These are phyloP conservation scores for Ectropis grisescens DNA, from an alignment of 1,140 invertebrate species.

Conservation along the genomic window DNA sequence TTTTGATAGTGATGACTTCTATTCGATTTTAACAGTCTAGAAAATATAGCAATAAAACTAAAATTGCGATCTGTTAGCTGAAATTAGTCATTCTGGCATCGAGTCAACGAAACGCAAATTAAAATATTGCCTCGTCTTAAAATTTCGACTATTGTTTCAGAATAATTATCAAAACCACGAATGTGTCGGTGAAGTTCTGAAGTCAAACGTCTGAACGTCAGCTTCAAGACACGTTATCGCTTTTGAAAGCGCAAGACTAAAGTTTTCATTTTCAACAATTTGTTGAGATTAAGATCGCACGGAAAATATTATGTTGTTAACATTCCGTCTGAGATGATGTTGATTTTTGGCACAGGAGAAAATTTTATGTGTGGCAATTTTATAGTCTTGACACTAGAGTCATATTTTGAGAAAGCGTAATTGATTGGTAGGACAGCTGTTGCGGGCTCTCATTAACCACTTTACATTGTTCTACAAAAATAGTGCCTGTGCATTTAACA, in stretches of 20 bases:
- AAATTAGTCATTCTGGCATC: conserved; percentile 61
- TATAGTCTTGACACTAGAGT: conserved; percentile 51
- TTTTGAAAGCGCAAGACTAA: conserved; percentile 39
- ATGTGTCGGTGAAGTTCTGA: conserved; percentile 28
- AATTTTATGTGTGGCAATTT: conserved; percentile 51
- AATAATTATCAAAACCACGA: conserved; percentile 29
- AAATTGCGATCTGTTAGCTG: conserved; percentile 32
- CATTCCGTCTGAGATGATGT: conserved; percentile 46
- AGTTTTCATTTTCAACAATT: conserved; percentile 57
- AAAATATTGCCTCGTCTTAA: conserved; percentile 40
- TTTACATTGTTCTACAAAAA: conserved; percentile 29
- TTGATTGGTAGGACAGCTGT: conserved; percentile 58
- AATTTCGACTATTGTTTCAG: conserved; percentile 43
- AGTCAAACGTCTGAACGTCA: conserved; percentile 7
- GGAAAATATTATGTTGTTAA: conserved; percentile 62
- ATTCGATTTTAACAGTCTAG: conserved; percentile 30
- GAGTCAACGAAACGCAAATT: conserved; percentile 44
- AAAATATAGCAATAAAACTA: conserved; percentile 39
- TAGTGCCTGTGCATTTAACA: conserved; percentile 5
- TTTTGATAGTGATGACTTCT: conserved; percentile 9
- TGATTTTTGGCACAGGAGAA: conserved; percentile 52
- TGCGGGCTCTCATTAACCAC: conserved; percentile 26
- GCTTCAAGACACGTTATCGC: conserved; percentile 23
- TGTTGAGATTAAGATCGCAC: conserved; percentile 53
- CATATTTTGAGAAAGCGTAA: conserved; percentile 42